These are phyloP conservation scores for Dolichotis patagonum DNA, from an alignment of 2,113 vertebrate genomes.

Conservation along the genomic window DNA sequence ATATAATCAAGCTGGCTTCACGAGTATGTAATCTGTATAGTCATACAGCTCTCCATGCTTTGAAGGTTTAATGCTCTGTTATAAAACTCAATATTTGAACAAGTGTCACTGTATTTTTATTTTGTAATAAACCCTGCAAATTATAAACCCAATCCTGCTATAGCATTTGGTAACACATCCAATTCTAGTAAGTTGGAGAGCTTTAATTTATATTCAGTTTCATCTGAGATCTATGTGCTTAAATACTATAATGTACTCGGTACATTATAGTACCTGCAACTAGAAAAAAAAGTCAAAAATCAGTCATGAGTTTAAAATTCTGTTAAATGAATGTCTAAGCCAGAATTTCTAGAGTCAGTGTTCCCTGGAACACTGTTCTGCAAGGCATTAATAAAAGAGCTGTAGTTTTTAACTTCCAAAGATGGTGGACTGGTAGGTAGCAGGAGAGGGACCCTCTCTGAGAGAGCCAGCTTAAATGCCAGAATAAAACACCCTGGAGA, in stretches of 20 bases:
- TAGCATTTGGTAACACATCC: not conserved
- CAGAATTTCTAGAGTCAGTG: slow-evolving; percentile 21
- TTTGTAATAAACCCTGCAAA: not conserved
- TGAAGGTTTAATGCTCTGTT: slow-evolving; percentile 23
- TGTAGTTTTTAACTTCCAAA: no score
- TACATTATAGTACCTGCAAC: not conserved
- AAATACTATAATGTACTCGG: not conserved
- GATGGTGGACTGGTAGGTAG: no score
- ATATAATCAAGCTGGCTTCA: not conserved
- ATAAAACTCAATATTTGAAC: slow-evolving; percentile 46
- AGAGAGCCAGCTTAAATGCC: no score
- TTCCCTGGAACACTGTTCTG: not conserved
- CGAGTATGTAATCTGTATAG: not conserved
- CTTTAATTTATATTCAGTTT: slow-evolving; percentile 33
- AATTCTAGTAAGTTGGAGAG: slow-evolving; percentile 12
- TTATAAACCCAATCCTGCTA: not conserved
- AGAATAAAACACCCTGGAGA: no score
- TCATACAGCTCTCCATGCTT: not conserved
- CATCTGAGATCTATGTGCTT: slow-evolving; percentile 4
- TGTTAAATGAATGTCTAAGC: slow-evolving; percentile 35
- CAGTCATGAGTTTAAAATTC: slow-evolving; percentile 21
- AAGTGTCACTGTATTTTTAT: not conserved
- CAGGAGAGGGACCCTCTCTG: no score
- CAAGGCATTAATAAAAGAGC: slow-evolving; percentile 8
- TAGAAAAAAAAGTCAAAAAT: slow-evolving; percentile 41